A percentile compares a stretch with the other conserved stretches of the same genome.
Evolutionary conservation across 1,140 invertebrate species (phyloP).

Genomic region (Arctopsyche grandis): DNA sequence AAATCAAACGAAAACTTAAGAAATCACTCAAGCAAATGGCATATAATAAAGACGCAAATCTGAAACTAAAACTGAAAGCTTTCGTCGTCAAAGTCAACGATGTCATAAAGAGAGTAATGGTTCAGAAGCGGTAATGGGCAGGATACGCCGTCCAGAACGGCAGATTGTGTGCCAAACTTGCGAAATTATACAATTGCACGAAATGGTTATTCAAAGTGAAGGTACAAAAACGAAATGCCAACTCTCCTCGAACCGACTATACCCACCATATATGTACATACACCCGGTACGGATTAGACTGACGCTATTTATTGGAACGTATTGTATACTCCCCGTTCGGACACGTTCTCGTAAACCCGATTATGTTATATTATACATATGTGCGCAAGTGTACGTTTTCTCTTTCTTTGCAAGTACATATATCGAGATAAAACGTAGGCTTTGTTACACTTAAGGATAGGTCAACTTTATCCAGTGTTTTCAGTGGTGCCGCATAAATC

Average conservation of each 20-base stretch:
- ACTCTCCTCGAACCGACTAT: not conserved
- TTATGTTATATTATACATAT: not conserved
- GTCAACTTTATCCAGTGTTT: not conserved
- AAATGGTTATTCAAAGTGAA: not conserved
- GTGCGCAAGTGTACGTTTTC: too few species aligned
- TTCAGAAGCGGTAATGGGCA: not conserved
- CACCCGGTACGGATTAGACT: too few species aligned
- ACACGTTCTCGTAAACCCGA: not conserved
- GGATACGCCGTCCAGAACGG: too few species aligned
- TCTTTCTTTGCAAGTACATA: too few species aligned
- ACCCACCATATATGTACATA: not conserved
- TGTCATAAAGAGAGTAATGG: conserved; percentile 4
- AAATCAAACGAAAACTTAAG: not conserved
- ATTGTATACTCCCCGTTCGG: not conserved
- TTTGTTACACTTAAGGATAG: too few species aligned
- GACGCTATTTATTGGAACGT: too few species aligned
- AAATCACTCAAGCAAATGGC: too few species aligned
- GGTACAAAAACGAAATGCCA: not conserved
- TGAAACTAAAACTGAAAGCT: not conserved
- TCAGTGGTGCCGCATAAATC: not conserved
- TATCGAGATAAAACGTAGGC: too few species aligned
- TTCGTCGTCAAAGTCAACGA: not conserved
- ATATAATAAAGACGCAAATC: not conserved
- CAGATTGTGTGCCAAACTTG: too few species aligned
- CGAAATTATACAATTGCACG: too few species aligned